Percentiles rank a stretch among this genome's conserved stretches.
These are phyloP conservation scores for Oxygymnocypris stewartii DNA, from an alignment of 2,113 vertebrate genomes.

Conservation along the genomic window DNA sequence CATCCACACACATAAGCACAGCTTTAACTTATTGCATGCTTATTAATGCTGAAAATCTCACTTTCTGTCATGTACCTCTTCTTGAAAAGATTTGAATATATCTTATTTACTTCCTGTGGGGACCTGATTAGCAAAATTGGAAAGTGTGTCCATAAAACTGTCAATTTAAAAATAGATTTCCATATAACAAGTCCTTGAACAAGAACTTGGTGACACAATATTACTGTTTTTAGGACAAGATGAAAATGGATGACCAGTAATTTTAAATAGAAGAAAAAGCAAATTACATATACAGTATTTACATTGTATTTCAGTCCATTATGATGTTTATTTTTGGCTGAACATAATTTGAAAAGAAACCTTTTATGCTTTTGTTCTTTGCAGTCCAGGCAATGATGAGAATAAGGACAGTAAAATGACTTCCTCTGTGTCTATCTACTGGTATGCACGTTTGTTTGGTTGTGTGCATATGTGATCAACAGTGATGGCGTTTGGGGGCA, in stretches of 20 bases:
- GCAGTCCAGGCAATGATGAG: not conserved
- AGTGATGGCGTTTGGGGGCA: not conserved
- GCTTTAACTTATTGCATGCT: constrained; percentile 3
- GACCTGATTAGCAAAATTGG: not conserved
- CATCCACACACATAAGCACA: not conserved
- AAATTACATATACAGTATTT: not conserved
- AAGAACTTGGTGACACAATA: not conserved
- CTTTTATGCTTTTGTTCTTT: not conserved
- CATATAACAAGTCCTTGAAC: not conserved
- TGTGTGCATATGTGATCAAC: not conserved
- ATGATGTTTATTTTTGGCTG: not conserved
- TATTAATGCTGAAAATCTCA: not conserved
- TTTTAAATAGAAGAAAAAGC: not conserved
- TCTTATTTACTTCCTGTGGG: not conserved
- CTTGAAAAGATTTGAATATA: not conserved
- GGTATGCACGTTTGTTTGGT: not conserved
- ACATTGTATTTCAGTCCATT: not conserved
- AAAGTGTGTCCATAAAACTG: not conserved
- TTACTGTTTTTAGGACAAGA: not conserved
- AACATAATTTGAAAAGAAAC: not conserved
- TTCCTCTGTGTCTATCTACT: not conserved
- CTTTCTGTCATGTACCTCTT: not conserved
- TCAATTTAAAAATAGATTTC: not conserved
- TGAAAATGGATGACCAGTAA: not conserved
- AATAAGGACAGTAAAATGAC: not conserved